phyloP scores from a whole-genome alignment of 1,140 invertebrate genomes.

The Meloidogyne floridensis region DNA sequence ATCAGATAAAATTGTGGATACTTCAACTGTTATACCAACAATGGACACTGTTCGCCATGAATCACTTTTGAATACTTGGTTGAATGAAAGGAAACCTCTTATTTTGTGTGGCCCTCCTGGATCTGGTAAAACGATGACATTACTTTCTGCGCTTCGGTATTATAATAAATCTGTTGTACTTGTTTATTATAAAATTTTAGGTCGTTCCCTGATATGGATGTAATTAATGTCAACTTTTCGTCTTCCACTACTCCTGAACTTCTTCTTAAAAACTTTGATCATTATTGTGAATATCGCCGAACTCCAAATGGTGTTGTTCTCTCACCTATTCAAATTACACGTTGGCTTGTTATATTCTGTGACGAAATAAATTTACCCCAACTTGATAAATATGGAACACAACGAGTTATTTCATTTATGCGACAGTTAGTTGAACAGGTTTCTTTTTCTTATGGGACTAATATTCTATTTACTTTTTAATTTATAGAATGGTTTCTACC shows the following conservation, averaged over 20 bases:
- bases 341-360: slow-evolving; percentile 99
- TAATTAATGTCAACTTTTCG: slow-evolving; percentile 97
- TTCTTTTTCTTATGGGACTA: not conserved
- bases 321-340: slow-evolving; percentile 88
- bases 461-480: slow-evolving; percentile 5
- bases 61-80: slow-evolving; percentile 92
- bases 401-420: slow-evolving; percentile 96
- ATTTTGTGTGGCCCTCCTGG: slow-evolving; percentile 97
- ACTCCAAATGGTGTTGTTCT: slow-evolving; percentile 95
- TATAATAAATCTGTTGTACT: slow-evolving; percentile 72
- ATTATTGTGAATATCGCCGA: slow-evolving; percentile 95
- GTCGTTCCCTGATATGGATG: slow-evolving; percentile 66
- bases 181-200: slow-evolving; percentile 80
- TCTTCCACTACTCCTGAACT: slow-evolving; percentile 97
- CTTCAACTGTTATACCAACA: slow-evolving; percentile 96
- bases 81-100: slow-evolving; percentile 97
- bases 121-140: slow-evolving; percentile 99
- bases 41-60: slow-evolving; percentile 98
- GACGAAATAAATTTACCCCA: slow-evolving; percentile 99
- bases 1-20: slow-evolving; percentile 96
- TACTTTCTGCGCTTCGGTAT: slow-evolving; percentile 88
- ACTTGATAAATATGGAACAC: slow-evolving; percentile 96
- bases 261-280: slow-evolving; percentile 96
- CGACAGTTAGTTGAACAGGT: slow-evolving; percentile 93
- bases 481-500: slow-evolving; percentile 73